Percentiles rank a stretch among this genome's conserved stretches.
phyloP scores from a whole-genome alignment of 2,113 vertebrate genomes.

The Anoura caudifer region DNA sequence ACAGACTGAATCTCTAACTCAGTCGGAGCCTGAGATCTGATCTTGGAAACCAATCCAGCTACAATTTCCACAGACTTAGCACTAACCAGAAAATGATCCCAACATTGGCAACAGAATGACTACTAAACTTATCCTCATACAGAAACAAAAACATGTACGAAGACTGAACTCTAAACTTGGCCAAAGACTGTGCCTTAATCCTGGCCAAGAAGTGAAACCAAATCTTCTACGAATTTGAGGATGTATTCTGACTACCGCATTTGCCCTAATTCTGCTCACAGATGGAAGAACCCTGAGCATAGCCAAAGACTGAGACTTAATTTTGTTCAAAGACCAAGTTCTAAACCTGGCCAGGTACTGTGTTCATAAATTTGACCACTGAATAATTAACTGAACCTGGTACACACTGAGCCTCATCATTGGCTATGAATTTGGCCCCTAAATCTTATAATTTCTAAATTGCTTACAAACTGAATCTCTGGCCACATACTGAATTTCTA shows the following conservation, averaged over 20 bases:
- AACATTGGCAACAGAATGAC: conserved; percentile 51
- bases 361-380: not conserved
- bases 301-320: conserved; percentile 12
- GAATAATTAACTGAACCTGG: not conserved
- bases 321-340: conserved; percentile 20
- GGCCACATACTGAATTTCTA: not conserved
- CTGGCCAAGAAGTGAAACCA: conserved; percentile 57
- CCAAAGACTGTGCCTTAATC: conserved; percentile 25
- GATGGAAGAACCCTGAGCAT: conserved; percentile 1
- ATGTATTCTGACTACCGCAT: conserved; percentile 23
- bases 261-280: conserved; percentile 21
- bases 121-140: conserved; percentile 62
- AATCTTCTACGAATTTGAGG: conserved; percentile 42
- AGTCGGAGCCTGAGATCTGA: conserved; percentile 57
- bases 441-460: not conserved
- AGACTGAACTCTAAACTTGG: conserved; percentile 40
- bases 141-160: conserved; percentile 52
- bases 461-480: not conserved
- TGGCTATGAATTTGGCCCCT: not conserved
- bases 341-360: not conserved
- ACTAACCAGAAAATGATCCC: conserved; percentile 69
- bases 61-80: conserved; percentile 73
- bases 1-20: conserved; percentile 46
- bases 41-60: conserved; percentile 63
- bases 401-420: not conserved